Percentiles rank a stretch among this genome's conserved stretches.
Evolutionary conservation across 2,888 invertebrate species (phyloP).

Genomic region (Leptinotarsa rubiginosa): DNA sequence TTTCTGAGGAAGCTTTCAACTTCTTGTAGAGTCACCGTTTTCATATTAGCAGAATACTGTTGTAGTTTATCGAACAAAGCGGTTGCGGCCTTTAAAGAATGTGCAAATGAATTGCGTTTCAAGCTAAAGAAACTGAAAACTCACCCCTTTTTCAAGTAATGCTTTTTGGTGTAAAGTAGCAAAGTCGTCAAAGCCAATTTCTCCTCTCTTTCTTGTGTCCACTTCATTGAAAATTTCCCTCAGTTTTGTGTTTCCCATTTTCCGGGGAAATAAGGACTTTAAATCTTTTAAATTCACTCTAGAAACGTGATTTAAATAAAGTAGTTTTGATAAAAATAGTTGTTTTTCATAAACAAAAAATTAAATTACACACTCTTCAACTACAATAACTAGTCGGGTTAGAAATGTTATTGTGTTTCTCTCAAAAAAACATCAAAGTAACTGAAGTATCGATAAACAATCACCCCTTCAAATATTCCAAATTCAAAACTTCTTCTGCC

Average conservation of each 20-base stretch:
- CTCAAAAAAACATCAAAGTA: no score
- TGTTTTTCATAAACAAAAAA: no score
- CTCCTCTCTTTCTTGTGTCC: slow-evolving; percentile 81
- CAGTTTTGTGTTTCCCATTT: slow-evolving; percentile 86
- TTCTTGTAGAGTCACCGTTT: slow-evolving; percentile 77
- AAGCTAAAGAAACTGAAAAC: slow-evolving; percentile 53
- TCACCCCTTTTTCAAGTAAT: slow-evolving; percentile 83
- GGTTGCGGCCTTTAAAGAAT: slow-evolving; percentile 70
- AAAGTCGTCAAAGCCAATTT: slow-evolving; percentile 93
- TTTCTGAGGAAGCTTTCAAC: slow-evolving; percentile 78
- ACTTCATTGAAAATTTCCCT: slow-evolving; percentile 88
- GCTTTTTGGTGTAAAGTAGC: slow-evolving; percentile 85
- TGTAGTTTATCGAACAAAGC: slow-evolving; percentile 74
- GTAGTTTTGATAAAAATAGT: no score
- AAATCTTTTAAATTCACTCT: slow-evolving; percentile 90
- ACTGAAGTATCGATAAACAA: no score
- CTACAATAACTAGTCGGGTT: no score
- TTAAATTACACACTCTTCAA: no score
- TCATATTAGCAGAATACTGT: slow-evolving; percentile 73
- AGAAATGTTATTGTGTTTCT: no score
- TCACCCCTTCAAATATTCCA: no score
- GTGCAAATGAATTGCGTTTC: not conserved
- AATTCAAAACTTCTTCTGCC: no score
- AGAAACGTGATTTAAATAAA: slow-evolving; percentile 42
- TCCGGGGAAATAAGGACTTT: slow-evolving; percentile 89